Percentiles rank a stretch among this genome's conserved stretches.
Conservation (phyloP, 2,113 vertebrate species). For the Stegastes partitus region DNA sequence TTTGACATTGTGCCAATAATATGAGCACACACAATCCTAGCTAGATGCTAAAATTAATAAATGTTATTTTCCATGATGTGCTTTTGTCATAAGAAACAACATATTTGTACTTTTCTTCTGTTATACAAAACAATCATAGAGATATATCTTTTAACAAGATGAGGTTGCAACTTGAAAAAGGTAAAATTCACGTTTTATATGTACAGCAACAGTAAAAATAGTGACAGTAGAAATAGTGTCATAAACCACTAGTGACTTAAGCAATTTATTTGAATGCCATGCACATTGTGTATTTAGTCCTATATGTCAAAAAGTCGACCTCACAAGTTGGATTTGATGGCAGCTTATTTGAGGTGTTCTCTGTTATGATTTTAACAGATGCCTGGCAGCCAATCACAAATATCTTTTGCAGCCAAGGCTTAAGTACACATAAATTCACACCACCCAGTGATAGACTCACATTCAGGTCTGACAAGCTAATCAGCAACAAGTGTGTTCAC, state of each 20-base stretch:
- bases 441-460: slow-evolving; percentile 5
- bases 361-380: slow-evolving; percentile 23
- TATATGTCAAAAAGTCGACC: neutral
- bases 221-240: neutral
- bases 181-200: neutral
- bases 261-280: neutral
- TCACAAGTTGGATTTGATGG: neutral
- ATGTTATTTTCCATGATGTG: too few species aligned
- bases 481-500: slow-evolving; percentile 20
- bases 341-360: slow-evolving; percentile 8
- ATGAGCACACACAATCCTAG: too few species aligned
- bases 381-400: slow-evolving; percentile 8
- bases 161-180: too few species aligned
- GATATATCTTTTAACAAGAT: too few species aligned
- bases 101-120: too few species aligned
- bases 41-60: too few species aligned
- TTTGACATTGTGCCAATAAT: too few species aligned
- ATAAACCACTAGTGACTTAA: too few species aligned
- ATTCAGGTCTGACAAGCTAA: slow-evolving; percentile 34
- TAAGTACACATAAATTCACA: slow-evolving; percentile 10
- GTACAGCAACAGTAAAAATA: neutral
- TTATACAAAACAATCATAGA: too few species aligned
- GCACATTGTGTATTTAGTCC: neutral
- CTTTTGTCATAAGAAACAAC: too few species aligned
- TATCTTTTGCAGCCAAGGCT: neutral